Evolutionary conservation across 1,140 invertebrate species (phyloP).

Genomic region (Aphis gossypii): DNA sequence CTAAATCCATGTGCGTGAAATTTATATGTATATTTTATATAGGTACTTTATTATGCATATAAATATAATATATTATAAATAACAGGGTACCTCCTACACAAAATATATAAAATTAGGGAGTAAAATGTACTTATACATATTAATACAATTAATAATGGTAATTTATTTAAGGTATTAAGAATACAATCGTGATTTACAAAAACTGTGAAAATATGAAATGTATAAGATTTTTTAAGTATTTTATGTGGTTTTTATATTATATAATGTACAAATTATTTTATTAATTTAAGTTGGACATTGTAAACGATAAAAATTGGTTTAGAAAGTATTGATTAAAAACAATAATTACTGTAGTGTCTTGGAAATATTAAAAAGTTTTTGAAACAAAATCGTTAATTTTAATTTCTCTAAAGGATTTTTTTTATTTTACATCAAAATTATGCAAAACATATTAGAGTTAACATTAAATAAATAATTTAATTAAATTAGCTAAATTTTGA

Average conservation of each 20-base stretch:
- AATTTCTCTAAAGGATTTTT: not conserved
- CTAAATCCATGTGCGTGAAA: slow-evolving; percentile 44
- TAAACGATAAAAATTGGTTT: not conserved
- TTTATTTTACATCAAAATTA: not conserved
- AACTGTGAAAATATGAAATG: too few species aligned
- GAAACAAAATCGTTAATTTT: not conserved
- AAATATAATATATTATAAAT: not conserved
- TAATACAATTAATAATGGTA: not conserved
- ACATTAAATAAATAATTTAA: too few species aligned
- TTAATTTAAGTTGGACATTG: not conserved
- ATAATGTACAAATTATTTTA: too few species aligned
- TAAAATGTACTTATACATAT: not conserved
- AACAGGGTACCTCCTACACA: not conserved
- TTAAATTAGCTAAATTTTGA: too few species aligned
- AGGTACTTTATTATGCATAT: not conserved
- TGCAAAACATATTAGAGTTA: not conserved
- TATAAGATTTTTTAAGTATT: too few species aligned
- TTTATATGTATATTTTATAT: slow-evolving; percentile 7
- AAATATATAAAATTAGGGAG: not conserved
- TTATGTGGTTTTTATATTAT: too few species aligned
- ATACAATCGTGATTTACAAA: too few species aligned
- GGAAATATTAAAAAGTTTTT: too few species aligned
- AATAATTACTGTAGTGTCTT: not conserved
- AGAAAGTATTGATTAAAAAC: not conserved
- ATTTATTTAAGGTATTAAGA: not conserved